Base-by-base conservation (phyloP, 2,797 vertebrate species). In the Xiphophorus birchmanni region DNA sequence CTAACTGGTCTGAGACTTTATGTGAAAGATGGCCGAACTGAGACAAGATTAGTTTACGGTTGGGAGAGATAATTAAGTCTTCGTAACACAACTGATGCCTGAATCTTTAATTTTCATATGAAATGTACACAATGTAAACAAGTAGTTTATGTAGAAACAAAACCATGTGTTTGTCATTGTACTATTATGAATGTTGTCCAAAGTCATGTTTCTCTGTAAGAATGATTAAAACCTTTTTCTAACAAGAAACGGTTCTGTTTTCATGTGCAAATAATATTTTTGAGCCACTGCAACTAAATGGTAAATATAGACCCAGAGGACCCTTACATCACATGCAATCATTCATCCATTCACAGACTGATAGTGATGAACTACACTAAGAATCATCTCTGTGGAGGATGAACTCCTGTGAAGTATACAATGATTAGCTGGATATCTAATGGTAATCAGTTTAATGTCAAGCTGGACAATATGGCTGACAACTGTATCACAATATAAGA, bases 141-240 rank as follows among this genome's bases (percentile, higher is more conserved):
- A 85, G 60, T 87, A 89, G 77, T 86, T 90, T 72, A 84, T 78
- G 79, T 71, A 56, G 71, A 88, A 90, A 69, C 63, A 76, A 75
- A 85, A 83, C 35, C 21, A 35, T 45, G 50, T 87, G 88, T 91
- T 80, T 88, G 82, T 86, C 86, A 83, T 84, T 78, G 84, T 67
- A 60, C 45, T 87, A 86, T 87, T 71, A 73, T 83, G 82, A 76
- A 82, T 89, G 81, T 88, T 86, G 82, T 91, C 78, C 78, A 82
- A 84, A 58, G 83, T 91, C 56, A 80, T 74, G 56, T 67, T 80
- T 89, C 73, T 87, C 76, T 83, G 76, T 65, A 75, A 56, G 85
- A 90, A 82, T 84, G 26, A 93, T 94, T 87, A 90, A 92, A 92
- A 79, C 52, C 81, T 52, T 90, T 92, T 93, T 91, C 90, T 86